Conservation (phyloP, 2,888 invertebrate species). For the Calameuta filiformis region DNA sequence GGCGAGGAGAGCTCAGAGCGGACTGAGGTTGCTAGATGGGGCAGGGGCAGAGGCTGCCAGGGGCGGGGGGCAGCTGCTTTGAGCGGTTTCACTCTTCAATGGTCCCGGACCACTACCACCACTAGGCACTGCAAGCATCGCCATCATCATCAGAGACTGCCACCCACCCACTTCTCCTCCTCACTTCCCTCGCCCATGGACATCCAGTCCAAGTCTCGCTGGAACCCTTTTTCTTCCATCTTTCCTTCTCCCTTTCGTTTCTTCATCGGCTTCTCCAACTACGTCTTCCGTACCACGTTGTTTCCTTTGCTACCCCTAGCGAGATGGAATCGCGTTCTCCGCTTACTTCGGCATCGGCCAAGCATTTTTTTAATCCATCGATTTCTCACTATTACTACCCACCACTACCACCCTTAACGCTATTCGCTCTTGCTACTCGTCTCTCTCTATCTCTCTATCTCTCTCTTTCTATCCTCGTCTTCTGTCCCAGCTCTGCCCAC, state of each 20-base stretch:
- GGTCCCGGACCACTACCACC: slow-evolving; percentile 50
- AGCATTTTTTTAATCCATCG: slow-evolving; percentile 49
- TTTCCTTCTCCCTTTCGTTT: slow-evolving; percentile 16
- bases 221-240: neutral
- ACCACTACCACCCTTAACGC: neutral
- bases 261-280: slow-evolving; percentile 21
- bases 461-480: neutral
- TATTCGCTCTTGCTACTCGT: neutral
- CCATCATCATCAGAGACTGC: neutral
- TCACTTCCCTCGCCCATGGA: slow-evolving; percentile 46
- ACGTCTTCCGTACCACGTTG: slow-evolving; percentile 26
- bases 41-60: slow-evolving; percentile 27
- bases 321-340: slow-evolving; percentile 49
- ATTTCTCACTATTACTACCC: slow-evolving; percentile 22
- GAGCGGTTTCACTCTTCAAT: slow-evolving; percentile 65
- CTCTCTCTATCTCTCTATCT: neutral
- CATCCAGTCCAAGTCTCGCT: neutral
- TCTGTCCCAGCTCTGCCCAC: neutral
- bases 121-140: neutral
- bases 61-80: slow-evolving; percentile 60
- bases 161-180: slow-evolving; percentile 12
- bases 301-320: slow-evolving; percentile 29
- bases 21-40: neutral
- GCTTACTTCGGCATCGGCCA: slow-evolving; percentile 53
- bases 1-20: neutral